These are phyloP conservation scores for Meiosimyza platycephala DNA, from an alignment of 2,888 invertebrate species.

Conservation along the genomic window DNA sequence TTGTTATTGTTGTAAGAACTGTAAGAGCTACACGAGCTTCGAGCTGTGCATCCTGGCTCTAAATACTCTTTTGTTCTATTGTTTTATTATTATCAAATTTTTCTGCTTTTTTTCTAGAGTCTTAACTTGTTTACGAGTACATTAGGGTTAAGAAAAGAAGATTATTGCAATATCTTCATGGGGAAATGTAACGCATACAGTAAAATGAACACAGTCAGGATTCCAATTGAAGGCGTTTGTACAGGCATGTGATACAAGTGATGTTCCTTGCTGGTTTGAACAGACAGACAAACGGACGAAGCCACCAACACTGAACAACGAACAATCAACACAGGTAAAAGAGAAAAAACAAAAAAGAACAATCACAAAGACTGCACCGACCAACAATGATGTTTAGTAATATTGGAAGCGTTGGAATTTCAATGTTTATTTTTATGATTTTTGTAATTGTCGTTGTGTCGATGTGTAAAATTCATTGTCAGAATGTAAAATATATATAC, in stretches of 20 bases:
- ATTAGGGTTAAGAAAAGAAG: too few relatives aligned
- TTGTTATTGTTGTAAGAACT: too few relatives aligned
- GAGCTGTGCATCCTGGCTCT: too few relatives aligned
- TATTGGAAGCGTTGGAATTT: conserved; percentile 6
- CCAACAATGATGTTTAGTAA: neutral
- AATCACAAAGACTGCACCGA: neutral
- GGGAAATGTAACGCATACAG: neutral
- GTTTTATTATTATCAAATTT: too few relatives aligned
- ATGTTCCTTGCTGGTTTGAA: conserved; percentile 31
- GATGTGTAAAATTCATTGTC: conserved; percentile 8
- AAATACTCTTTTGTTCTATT: too few relatives aligned
- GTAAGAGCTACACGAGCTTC: too few relatives aligned
- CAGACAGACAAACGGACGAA: conserved; percentile 18
- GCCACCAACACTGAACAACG: neutral
- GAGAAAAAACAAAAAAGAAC: neutral
- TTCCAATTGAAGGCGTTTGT: conserved; percentile 35
- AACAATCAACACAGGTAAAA: neutral
- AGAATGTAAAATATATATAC: neutral
- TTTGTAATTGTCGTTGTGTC: conserved; percentile 5
- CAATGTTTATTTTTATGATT: conserved; percentile 21
- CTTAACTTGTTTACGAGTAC: too few relatives aligned
- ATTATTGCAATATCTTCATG: too few relatives aligned
- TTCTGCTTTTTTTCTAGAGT: too few relatives aligned
- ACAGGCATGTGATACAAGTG: conserved; percentile 30
- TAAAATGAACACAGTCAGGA: conserved; percentile 33